phyloP scores from a whole-genome alignment of 1,140 invertebrate genomes.

The Pemphigus obesinymphae region DNA sequence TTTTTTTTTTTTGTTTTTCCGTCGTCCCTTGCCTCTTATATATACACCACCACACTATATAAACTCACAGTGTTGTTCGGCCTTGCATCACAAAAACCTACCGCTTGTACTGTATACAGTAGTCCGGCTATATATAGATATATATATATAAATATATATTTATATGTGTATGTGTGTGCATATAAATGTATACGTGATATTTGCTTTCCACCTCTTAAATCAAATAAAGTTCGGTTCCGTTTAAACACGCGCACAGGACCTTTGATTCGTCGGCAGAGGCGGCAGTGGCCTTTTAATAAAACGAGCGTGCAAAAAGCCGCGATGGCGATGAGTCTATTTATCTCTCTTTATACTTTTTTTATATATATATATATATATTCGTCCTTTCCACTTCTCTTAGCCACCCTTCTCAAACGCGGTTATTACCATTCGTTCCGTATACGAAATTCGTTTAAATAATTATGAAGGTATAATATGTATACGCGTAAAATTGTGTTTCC shows the following conservation, averaged over 20 bases:
- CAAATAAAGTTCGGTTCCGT: conserved; percentile 35
- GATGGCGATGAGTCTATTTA: neutral
- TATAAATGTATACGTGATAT: conserved; percentile 19
- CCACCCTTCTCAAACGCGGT: neutral
- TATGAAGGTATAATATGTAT: neutral
- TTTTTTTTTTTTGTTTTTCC: neutral
- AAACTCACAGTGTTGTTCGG: neutral
- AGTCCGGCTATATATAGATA: neutral
- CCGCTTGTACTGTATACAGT: neutral
- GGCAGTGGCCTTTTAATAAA: neutral
- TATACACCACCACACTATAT: neutral
- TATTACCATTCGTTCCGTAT: neutral
- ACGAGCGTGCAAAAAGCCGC: neutral
- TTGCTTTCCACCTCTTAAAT: conserved; percentile 32
- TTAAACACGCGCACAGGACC: neutral
- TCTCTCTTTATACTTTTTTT: neutral
- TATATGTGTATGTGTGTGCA: neutral
- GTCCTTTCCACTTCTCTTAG: neutral
- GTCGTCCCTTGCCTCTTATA: neutral
- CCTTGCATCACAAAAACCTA: conserved; percentile 14
- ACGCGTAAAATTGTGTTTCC: no score
- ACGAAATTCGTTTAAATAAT: neutral
- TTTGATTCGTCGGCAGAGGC: conserved; percentile 17
- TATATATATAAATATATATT: neutral
- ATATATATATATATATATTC: no score